Conservation (phyloP, 2,797 vertebrate genomes). For the Clamator glandarius region DNA sequence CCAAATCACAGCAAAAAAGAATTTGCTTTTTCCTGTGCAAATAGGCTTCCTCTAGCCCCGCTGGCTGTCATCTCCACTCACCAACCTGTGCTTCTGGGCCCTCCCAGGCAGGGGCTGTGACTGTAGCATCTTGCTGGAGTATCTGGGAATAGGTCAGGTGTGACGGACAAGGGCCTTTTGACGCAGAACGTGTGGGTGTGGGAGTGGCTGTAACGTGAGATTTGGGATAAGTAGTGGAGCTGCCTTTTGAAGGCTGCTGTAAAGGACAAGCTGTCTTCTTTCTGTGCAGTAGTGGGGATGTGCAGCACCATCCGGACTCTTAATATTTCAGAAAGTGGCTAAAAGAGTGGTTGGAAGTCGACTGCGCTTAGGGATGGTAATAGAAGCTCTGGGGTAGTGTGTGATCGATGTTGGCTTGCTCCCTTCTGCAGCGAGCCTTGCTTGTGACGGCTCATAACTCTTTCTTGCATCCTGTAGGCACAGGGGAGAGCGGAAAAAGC, state of each 20-base stretch:
- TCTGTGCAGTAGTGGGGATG: background rate
- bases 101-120: background rate
- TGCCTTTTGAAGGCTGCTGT: constrained; percentile 4
- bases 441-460: background rate
- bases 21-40: rapidly evolving
- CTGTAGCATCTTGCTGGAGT: constrained; percentile 51
- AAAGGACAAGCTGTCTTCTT: constrained; percentile 54
- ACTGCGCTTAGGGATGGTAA: background rate
- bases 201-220: constrained; percentile 69
- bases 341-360: background rate
- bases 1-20: background rate
- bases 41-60: background rate
- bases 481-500: constrained; percentile 98
- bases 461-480: constrained; percentile 80
- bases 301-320: background rate
- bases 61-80: rapidly evolving
- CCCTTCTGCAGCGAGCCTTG: background rate
- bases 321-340: background rate
- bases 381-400: background rate
- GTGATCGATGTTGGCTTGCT: background rate
- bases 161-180: constrained; percentile 52
- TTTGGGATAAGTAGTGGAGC: constrained; percentile 24
- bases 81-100: background rate
- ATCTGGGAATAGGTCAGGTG: constrained; percentile 65
- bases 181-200: constrained; percentile 27